A percentile compares a stretch with the other conserved stretches of the same genome.
Conservation (phyloP, 2,113 vertebrate genomes). For the Sturnus vulgaris region DNA sequence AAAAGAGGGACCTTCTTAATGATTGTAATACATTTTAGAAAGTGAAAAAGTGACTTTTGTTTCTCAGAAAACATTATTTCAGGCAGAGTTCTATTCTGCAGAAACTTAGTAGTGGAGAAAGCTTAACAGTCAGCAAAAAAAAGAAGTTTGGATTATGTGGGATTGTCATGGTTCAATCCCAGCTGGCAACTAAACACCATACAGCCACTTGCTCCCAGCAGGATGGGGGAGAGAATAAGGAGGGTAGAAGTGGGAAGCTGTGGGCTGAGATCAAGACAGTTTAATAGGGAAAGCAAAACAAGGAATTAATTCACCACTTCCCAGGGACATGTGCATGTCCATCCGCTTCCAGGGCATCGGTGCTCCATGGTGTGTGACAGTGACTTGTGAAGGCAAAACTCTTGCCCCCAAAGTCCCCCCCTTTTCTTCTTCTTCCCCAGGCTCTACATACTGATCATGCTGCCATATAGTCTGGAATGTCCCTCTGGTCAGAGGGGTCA, state of each 20-base stretch:
- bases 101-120: neutral
- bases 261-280: neutral
- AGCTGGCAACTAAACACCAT: neutral
- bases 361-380: accelerated
- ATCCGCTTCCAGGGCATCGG: neutral
- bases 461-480: accelerated
- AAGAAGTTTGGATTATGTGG: neutral
- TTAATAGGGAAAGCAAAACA: neutral
- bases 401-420: neutral
- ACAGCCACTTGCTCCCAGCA: neutral
- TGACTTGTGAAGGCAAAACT: neutral
- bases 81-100: neutral
- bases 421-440: neutral
- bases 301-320: neutral
- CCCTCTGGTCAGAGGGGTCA: neutral
- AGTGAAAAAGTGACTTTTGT: neutral
- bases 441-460: neutral
- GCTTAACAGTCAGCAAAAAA: neutral
- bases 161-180: neutral
- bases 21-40: neutral
- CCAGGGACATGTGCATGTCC: neutral
- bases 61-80: neutral
- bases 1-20: neutral
- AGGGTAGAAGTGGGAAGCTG: accelerated
- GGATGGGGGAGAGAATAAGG: neutral